These are phyloP conservation scores for Agonopterix heracliana DNA, from an alignment of 2,888 invertebrate genomes.

Conservation along the genomic window DNA sequence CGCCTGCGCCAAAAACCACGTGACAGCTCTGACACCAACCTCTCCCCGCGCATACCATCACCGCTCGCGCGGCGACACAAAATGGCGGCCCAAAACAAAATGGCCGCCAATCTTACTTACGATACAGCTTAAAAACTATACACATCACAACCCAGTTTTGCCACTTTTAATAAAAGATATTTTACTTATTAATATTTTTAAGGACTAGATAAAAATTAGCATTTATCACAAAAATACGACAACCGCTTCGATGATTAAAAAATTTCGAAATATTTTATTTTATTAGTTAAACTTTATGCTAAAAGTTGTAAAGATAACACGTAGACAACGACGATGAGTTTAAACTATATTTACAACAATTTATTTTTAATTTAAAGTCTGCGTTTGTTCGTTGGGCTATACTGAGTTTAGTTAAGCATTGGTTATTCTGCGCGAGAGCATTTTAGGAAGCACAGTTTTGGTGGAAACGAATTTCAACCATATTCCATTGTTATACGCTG, in stretches of 20 bases:
- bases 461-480: conserved; percentile 55
- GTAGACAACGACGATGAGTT: conserved; percentile 53
- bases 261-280: conserved; percentile 48
- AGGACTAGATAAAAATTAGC: conserved; percentile 26
- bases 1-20: conserved; percentile 68
- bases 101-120: conserved; percentile 43
- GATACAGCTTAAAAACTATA: conserved; percentile 59
- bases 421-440: conserved; percentile 51
- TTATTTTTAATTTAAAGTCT: conserved; percentile 34
- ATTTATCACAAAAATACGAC: conserved; percentile 74
- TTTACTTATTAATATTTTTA: neutral
- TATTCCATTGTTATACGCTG: conserved; percentile 68
- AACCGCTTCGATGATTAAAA: conserved; percentile 73
- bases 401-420: conserved; percentile 22
- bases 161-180: conserved; percentile 52
- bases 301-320: conserved; percentile 35
- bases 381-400: conserved; percentile 15
- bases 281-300: conserved; percentile 8
- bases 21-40: conserved; percentile 38
- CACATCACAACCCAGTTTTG: conserved; percentile 76
- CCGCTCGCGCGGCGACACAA: conserved; percentile 51
- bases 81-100: conserved; percentile 16
- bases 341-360: conserved; percentile 22
- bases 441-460: conserved; percentile 65
- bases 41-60: conserved; percentile 48